These are phyloP conservation scores for Catostomus latipinnis DNA, from an alignment of 2,797 vertebrate species.

Conservation along the genomic window DNA sequence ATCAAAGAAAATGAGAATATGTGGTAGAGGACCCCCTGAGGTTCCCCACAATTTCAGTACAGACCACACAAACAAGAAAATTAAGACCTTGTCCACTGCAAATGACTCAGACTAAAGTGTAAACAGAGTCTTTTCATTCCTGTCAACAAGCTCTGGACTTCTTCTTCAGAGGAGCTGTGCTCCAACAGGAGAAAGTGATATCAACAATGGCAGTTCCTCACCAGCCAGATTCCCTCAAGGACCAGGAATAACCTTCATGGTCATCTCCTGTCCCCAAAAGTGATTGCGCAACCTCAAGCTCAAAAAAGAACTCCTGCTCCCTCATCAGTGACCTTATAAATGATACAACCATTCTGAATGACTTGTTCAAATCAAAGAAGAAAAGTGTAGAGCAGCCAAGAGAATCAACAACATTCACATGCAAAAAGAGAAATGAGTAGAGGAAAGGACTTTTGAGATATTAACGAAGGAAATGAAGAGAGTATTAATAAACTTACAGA, in stretches of 20 bases:
- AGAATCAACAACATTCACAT: slow-evolving; percentile 26
- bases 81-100: neutral
- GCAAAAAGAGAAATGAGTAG: slow-evolving; percentile 71
- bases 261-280: slow-evolving; percentile 1
- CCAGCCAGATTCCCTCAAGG: neutral
- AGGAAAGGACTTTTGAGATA: slow-evolving; percentile 94
- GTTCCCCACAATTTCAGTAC: neutral
- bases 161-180: neutral
- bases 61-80: slow-evolving; percentile 12
- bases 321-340: slow-evolving; percentile 85
- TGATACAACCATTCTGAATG: slow-evolving; percentile 90
- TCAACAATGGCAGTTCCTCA: neutral
- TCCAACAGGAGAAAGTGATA: neutral
- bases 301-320: slow-evolving; percentile 60
- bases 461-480: slow-evolving; percentile 89
- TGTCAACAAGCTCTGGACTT: neutral
- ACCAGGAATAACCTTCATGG: neutral
- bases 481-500: slow-evolving; percentile 87
- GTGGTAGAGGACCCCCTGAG: neutral
- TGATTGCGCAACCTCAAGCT: slow-evolving; percentile 1
- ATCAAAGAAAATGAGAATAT: slow-evolving; percentile 33
- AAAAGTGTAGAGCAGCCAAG: slow-evolving; percentile 51
- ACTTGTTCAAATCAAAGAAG: slow-evolving; percentile 82
- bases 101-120: neutral
- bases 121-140: neutral